A percentile compares a stretch with the other conserved stretches of the same genome.
Evolutionary conservation across 2,113 vertebrate genomes (phyloP).

Genomic region (Paramormyrops kingsleyae): DNA sequence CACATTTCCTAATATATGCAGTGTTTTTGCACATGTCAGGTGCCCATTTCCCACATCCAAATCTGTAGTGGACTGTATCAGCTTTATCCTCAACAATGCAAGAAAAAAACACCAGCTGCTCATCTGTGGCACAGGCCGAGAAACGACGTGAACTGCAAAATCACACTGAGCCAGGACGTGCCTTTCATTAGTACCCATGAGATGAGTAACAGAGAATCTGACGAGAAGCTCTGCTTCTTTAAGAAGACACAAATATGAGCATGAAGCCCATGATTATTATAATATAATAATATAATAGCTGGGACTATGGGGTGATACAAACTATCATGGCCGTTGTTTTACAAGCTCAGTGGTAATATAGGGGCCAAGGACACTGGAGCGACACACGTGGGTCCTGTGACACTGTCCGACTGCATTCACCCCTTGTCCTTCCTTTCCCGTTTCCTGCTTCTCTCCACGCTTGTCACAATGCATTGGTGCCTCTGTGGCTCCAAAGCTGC

Average conservation of each 20-base stretch:
- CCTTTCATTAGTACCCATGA: neutral
- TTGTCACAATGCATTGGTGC: constrained; percentile 34
- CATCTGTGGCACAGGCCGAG: neutral
- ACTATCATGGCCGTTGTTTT: too few species aligned
- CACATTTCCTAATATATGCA: neutral
- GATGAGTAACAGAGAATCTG: neutral
- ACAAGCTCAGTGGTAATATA: neutral
- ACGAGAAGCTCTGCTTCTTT: neutral
- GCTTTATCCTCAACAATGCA: neutral
- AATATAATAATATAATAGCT: neutral
- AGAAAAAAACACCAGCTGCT: neutral
- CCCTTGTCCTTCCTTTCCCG: neutral
- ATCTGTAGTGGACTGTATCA: neutral
- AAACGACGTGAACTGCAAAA: neutral
- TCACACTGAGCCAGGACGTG: neutral
- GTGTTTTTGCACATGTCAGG: neutral
- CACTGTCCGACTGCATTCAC: neutral
- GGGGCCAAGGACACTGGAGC: neutral
- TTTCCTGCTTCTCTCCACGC: constrained; percentile 15
- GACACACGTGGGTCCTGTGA: neutral
- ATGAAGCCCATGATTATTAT: neutral
- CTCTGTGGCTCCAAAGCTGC: constrained; percentile 22
- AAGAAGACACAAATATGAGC: neutral
- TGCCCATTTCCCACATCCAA: neutral
- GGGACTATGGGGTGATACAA: neutral